A percentile compares a stretch with the other conserved stretches of the same genome.
Evolutionary conservation across 2,888 invertebrate genomes (phyloP).

Genomic region (Drosophila percnosoma): DNA sequence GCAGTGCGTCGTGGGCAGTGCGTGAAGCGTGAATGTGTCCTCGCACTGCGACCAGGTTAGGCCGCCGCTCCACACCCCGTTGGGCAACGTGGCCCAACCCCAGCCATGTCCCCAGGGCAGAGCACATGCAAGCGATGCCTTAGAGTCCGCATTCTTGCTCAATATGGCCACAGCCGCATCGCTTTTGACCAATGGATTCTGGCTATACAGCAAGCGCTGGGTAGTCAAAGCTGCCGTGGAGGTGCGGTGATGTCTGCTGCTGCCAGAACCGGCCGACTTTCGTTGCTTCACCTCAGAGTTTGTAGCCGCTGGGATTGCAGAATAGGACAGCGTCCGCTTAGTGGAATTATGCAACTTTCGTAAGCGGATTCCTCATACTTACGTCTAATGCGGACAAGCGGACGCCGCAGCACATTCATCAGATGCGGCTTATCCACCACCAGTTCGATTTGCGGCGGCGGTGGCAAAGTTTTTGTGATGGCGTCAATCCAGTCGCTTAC

Average conservation of each 20-base stretch:
- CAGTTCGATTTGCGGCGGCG: constrained; percentile 90
- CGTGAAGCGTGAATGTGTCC: constrained; percentile 88
- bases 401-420: constrained; percentile 88
- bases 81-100: constrained; percentile 90
- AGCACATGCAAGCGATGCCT: constrained; percentile 83
- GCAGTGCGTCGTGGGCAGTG: constrained; percentile 88
- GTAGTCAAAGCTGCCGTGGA: constrained; percentile 68
- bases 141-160: constrained; percentile 84
- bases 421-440: constrained; percentile 90
- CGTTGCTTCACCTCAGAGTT: constrained; percentile 85
- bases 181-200: constrained; percentile 84
- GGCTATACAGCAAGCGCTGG: constrained; percentile 71
- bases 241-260: constrained; percentile 66
- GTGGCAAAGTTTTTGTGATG: constrained; percentile 91
- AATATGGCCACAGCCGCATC: constrained; percentile 85
- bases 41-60: constrained; percentile 89
- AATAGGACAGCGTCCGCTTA: constrained; percentile 13
- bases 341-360: constrained; percentile 3
- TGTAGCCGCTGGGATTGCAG: constrained; percentile 85
- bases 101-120: constrained; percentile 90
- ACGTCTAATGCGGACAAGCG: constrained; percentile 88
- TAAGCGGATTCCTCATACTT: constrained; percentile 81
- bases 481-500: constrained; percentile 93
- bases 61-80: constrained; percentile 88
- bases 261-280: constrained; percentile 68